Evolutionary conservation across 2,113 vertebrate genomes (phyloP), one percentile per base, ranked within the genome.

Genomic region (Anser cygnoides): DNA sequence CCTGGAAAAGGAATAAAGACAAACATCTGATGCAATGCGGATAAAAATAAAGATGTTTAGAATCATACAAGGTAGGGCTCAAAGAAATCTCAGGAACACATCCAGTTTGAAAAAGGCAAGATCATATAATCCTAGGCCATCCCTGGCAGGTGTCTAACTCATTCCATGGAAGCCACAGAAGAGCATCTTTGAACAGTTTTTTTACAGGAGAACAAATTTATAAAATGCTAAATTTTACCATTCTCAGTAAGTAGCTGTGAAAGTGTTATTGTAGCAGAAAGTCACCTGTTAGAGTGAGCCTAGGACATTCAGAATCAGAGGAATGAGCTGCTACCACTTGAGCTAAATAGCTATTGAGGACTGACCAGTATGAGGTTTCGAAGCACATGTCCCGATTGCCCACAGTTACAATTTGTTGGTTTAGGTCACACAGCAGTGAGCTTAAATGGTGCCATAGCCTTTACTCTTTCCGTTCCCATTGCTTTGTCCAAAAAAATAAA

Each of bases 1-100:
- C 39, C 28, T 26, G 39, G 46, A 33, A 44, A 26, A 4, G 29
- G 8, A 79, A 54, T 7, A 26, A 23, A 83, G 89, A n/a, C 16
- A 16, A 74, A 67, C 1, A 16, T 3, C 28, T 50, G 66, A 26
- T 31, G 59, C 10, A 19, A 4, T 3, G 28, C 78, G 88, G 39
- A 6, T 75, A 55, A 81, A 96, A 94, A 72, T 63, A 44, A 33
- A 89, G 62, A 82, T 82, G 82, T 93, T 72, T 20, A 17, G 83
- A 52, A n/a, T 29, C 0, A 13, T 83, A 33, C 5, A 9, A 52
- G 67, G 8, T 4, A 7, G 11, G 10, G 37, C 31, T 80, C 0
- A 0, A 81, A 86, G 88, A 25, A 28, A 39, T 21, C 46, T 44
- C 50, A 8, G 50, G 80, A 55, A 84, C 58, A 22, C 41, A 70